Percentiles rank a stretch among this genome's conserved stretches.
phyloP scores from a whole-genome alignment of 2,888 invertebrate species.

The Sericinus montela region DNA sequence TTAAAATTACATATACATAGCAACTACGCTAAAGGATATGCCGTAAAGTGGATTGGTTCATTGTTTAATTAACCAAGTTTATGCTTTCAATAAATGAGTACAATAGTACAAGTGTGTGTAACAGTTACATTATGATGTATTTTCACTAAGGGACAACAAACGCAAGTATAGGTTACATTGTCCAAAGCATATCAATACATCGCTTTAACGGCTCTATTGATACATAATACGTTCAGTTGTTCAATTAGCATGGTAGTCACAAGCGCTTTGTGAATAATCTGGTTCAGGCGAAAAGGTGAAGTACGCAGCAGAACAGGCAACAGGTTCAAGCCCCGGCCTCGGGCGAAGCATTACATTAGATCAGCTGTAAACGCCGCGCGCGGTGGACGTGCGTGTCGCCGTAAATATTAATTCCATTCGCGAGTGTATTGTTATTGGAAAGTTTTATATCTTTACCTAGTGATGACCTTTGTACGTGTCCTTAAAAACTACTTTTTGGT shows the following conservation, averaged over 20 bases:
- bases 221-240: background rate
- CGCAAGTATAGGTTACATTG: too few species aligned
- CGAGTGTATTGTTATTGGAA: constrained; percentile 37
- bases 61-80: too few species aligned
- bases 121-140: too few species aligned
- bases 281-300: constrained; percentile 28
- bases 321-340: too few species aligned
- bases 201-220: too few species aligned
- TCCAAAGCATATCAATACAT: too few species aligned
- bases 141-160: too few species aligned
- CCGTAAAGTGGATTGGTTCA: too few species aligned
- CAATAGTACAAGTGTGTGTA: too few species aligned
- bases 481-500: background rate
- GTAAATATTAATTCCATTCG: constrained; percentile 28
- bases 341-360: constrained; percentile 27
- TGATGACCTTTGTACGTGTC: background rate
- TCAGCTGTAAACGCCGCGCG: constrained; percentile 47
- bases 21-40: too few species aligned
- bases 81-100: too few species aligned
- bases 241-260: constrained; percentile 24
- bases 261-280: constrained; percentile 29
- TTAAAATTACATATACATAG: too few species aligned
- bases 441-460: background rate
- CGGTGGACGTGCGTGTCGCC: constrained; percentile 44
- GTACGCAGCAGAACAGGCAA: constrained; percentile 32